Base-by-base conservation (phyloP, 2,888 invertebrate genomes). In the Sinodicranocentrus sp. region DNA sequence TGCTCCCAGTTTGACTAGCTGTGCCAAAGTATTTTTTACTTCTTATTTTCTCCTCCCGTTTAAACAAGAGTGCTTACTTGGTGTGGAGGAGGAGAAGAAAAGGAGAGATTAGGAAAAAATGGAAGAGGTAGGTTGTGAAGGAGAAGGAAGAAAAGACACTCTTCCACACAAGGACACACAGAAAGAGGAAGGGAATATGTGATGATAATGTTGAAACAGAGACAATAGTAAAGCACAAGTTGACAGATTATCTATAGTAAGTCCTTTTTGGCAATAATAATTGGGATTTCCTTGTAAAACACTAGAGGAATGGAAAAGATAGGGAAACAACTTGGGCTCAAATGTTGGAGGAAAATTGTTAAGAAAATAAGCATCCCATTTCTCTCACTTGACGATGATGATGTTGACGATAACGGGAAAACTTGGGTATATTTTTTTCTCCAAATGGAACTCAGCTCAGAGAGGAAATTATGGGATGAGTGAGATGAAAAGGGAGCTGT, bases 211-310 rank as follows among this genome's bases (percentile, higher is more conserved):
- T 10, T 33, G n/a, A n/a, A n/a, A n/a, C n/a, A n/a, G n/a, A n/a
- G n/a, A n/a, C 33, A 33, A 10, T 33, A 10, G 33, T 33, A 10
- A 6, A 10, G 33, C 33, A 3, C 33, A 25, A 57, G 65, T 61
- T 75, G 75, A 75, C 65, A 75, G 75, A 75, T 65, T 75, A 75
- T 63, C 19, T 39, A 63, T 28, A 28, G 23, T 44, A 61, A 61
- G 43, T 59, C 61, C 43, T 44, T 73, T 54, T 39, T 23, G 71
- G 33, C 57, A 57, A 57, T 57, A 57, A 57, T 57, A 21, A 57
- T 57, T 57, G 57, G 13, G 25, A 57, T 23, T 57, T 57, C 25
- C 57, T 25, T 57, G 8, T 23, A 57, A 57, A 23, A 54, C 21
- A 21, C 54, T n/a, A 23, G 52, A 39, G 28, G 17, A 25, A 52